Conservation (phyloP, 2,113 vertebrate species). For the Phoenicopterus ruber region DNA sequence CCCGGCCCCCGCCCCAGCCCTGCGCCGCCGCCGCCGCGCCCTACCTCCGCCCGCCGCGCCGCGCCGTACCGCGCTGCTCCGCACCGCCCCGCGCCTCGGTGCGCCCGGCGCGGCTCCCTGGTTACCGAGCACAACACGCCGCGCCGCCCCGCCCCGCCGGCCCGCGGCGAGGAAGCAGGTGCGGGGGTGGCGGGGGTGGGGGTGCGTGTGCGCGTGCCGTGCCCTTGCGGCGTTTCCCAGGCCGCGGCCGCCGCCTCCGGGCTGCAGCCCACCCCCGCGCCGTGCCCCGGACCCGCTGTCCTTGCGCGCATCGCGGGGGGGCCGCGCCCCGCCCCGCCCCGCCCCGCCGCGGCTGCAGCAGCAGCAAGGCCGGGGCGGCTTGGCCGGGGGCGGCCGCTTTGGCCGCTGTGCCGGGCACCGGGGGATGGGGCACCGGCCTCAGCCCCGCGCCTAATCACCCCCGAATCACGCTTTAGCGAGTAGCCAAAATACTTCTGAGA, state of each 20-base stretch:
- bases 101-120: slow-evolving; percentile 23
- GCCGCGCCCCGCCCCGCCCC: not conserved
- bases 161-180: not conserved
- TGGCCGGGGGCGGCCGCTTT: not conserved
- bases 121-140: slow-evolving; percentile 13
- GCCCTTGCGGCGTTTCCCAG: not conserved
- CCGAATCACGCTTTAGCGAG: not conserved
- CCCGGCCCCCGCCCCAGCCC: not conserved
- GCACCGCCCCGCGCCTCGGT: not conserved
- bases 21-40: not conserved
- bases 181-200: not conserved
- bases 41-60: not conserved
- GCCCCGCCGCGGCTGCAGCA: not conserved
- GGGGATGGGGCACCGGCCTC: not conserved
- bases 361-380: not conserved
- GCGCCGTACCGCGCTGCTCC: not conserved
- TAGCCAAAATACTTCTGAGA: not conserved
- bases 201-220: not conserved
- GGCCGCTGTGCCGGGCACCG: not conserved
- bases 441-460: not conserved
- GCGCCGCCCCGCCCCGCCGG: not conserved
- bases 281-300: not conserved
- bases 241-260: not conserved
- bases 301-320: not conserved
- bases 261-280: not conserved